Percentiles rank a stretch among this genome's conserved stretches.
phyloP scores from a whole-genome alignment of 1,140 invertebrate species.

The Procambarus virginalis region DNA sequence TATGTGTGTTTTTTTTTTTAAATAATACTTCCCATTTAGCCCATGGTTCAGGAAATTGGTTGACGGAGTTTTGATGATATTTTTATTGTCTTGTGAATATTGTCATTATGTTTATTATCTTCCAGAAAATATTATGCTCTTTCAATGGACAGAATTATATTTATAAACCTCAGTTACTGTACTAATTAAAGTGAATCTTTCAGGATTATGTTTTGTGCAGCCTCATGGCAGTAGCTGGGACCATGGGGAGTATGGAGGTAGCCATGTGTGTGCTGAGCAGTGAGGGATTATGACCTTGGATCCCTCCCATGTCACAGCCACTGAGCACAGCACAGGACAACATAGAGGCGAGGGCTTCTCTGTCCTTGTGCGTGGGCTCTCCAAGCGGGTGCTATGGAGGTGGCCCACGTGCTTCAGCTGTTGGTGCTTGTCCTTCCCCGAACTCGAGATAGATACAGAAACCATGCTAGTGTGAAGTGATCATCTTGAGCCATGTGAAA shows the following conservation, averaged over 20 bases:
- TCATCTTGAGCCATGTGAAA: slow-evolving; percentile 58
- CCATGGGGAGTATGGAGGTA: not conserved
- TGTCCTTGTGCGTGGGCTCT: not conserved
- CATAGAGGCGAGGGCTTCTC: slow-evolving; percentile 7
- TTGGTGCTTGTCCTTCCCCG: slow-evolving; percentile 9
- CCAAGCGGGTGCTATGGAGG: slow-evolving; percentile 49
- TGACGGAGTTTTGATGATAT: too few relatives aligned
- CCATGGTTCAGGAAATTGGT: too few relatives aligned
- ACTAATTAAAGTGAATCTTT: not conserved
- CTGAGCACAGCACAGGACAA: not conserved
- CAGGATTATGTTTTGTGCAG: not conserved
- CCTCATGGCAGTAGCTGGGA: not conserved
- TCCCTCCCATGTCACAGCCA: slow-evolving; percentile 9
- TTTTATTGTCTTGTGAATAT: too few relatives aligned
- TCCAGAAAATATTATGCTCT: too few relatives aligned
- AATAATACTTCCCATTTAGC: too few relatives aligned
- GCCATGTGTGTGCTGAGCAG: not conserved
- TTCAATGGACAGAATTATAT: too few relatives aligned
- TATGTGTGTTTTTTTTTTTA: too few relatives aligned
- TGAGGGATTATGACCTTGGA: slow-evolving; percentile 6
- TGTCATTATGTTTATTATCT: too few relatives aligned
- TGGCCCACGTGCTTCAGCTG: slow-evolving; percentile 1
- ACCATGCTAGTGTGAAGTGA: slow-evolving; percentile 28
- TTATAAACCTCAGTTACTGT: too few relatives aligned
- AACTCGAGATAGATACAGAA: slow-evolving; percentile 31